Percentiles rank a stretch among this genome's conserved stretches.
These are phyloP conservation scores for Pollenia labialis DNA, from an alignment of 2,888 invertebrate species.

Conservation along the genomic window DNA sequence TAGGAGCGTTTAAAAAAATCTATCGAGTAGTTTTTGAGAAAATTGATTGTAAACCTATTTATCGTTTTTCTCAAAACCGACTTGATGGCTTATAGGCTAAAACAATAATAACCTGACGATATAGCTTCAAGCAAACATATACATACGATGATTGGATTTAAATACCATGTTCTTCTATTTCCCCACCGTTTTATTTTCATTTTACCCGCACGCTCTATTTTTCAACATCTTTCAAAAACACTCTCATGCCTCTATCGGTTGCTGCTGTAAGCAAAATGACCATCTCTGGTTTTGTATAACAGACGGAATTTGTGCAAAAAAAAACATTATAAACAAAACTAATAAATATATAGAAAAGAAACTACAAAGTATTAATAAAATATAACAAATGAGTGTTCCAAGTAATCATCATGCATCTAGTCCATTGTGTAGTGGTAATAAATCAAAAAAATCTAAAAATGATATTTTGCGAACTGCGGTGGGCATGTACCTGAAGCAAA, in stretches of 20 bases:
- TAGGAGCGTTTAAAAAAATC: too few relatives aligned
- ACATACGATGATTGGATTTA: too few relatives aligned
- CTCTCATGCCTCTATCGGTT: background rate
- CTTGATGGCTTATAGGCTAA: too few relatives aligned
- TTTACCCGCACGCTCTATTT: too few relatives aligned
- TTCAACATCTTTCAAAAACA: background rate
- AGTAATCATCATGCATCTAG: slow-evolving; percentile 72
- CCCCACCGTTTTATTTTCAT: too few relatives aligned
- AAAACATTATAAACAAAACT: slow-evolving; percentile 54
- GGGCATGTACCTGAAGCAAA: slow-evolving; percentile 81
- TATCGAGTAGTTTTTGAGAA: too few relatives aligned
- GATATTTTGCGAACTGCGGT: slow-evolving; percentile 81
- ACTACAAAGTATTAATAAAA: slow-evolving; percentile 44
- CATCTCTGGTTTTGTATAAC: slow-evolving; percentile 40
- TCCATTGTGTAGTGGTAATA: slow-evolving; percentile 74
- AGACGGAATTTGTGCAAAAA: slow-evolving; percentile 45
- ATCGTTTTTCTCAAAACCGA: too few relatives aligned
- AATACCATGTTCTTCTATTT: too few relatives aligned
- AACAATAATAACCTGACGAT: too few relatives aligned
- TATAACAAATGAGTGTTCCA: slow-evolving; percentile 71
- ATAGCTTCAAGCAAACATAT: too few relatives aligned
- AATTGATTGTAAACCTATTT: too few relatives aligned
- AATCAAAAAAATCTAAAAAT: slow-evolving; percentile 80
- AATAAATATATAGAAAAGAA: slow-evolving; percentile 19
- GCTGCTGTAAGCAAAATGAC: background rate